Evolutionary conservation across 2,888 invertebrate genomes (phyloP).

Genomic region (Aphodius sticticus): DNA sequence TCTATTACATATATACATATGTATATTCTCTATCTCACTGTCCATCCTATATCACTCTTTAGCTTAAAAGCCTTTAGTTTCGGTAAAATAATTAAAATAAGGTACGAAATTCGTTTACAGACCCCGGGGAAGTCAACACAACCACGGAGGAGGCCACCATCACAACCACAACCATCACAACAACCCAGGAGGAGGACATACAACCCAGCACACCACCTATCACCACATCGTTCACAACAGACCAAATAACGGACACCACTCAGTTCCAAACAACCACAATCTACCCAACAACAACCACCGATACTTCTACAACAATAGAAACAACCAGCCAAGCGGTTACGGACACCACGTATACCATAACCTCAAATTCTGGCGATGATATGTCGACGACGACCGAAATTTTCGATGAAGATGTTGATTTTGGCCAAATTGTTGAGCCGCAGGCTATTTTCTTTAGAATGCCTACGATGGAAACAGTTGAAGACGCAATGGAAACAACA

Average conservation of each 20-base stretch:
- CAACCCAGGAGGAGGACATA: not conserved
- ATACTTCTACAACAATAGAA: conserved; percentile 19
- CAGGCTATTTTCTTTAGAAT: not conserved
- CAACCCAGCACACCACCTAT: conserved; percentile 8
- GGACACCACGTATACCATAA: conserved; percentile 9
- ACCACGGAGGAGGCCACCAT: conserved; percentile 15
- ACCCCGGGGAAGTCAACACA: conserved; percentile 15
- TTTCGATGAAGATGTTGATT: not conserved
- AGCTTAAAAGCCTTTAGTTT: not conserved
- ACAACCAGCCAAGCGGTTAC: conserved; percentile 5
- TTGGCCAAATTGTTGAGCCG: not conserved
- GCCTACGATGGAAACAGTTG: not conserved
- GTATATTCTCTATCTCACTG: not conserved
- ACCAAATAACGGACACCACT: conserved; percentile 4
- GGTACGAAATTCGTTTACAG: conserved; percentile 21
- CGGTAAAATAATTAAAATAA: conserved; percentile 11
- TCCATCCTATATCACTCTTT: not conserved
- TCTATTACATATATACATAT: too few species aligned
- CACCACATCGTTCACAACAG: conserved; percentile 19
- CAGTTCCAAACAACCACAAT: not conserved
- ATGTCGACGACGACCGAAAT: not conserved
- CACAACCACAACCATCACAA: conserved; percentile 15
- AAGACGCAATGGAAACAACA: not conserved
- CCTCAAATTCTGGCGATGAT: conserved; percentile 14
- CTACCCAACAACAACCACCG: conserved; percentile 11